Conservation (phyloP, 1,140 invertebrate genomes). For the Temnothorax nylanderi region DNA sequence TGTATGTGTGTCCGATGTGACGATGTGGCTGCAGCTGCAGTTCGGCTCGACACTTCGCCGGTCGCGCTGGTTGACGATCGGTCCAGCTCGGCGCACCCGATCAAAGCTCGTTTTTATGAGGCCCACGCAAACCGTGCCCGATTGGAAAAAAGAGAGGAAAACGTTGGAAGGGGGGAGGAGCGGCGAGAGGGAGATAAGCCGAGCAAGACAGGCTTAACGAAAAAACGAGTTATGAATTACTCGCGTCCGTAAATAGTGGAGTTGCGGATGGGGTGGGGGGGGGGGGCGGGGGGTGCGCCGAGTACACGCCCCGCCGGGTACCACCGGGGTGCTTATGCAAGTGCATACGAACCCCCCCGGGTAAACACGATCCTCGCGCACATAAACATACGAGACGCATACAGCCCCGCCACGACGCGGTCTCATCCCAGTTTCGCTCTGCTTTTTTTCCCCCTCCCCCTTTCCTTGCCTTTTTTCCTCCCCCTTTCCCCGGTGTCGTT, state of each 20-base stretch:
- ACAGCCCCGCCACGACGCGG: constrained; percentile 14
- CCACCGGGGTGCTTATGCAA: constrained; percentile 40
- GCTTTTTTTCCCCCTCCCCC: neutral
- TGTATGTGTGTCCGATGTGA: neutral
- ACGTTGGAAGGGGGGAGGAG: neutral
- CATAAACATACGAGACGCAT: constrained; percentile 24
- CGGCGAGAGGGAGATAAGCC: neutral
- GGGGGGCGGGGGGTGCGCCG: neutral
- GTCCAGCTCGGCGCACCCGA: constrained; percentile 49
- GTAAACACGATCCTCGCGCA: constrained; percentile 51
- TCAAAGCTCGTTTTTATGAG: constrained; percentile 63
- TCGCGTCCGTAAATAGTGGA: constrained; percentile 42
- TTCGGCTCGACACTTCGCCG: constrained; percentile 49
- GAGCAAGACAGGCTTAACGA: constrained; percentile 38
- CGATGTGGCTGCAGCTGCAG: neutral
- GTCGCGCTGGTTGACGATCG: constrained; percentile 39
- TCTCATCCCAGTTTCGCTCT: constrained; percentile 51
- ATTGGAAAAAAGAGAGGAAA: constrained; percentile 34
- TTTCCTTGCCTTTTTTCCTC: neutral
- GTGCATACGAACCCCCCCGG: constrained; percentile 35
- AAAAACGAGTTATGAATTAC: constrained; percentile 62
- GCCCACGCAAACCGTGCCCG: constrained; percentile 19
- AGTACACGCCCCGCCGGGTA: neutral
- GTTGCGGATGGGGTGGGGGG: neutral
- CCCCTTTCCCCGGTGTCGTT: neutral